Conservation (phyloP, 2,113 vertebrate species). For the Peromyscus leucopus region DNA sequence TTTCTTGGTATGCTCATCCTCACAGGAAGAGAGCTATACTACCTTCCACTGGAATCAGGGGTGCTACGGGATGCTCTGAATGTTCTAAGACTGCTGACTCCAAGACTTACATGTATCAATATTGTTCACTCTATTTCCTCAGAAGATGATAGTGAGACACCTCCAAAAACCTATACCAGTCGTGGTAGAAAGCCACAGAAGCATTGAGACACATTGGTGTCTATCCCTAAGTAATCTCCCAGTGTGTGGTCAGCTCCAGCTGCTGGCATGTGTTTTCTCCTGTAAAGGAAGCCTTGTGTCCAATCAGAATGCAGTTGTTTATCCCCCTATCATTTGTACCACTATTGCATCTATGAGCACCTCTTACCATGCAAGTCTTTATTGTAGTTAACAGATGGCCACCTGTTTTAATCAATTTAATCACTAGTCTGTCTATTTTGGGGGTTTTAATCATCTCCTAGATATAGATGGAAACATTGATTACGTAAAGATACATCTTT, state of each 20-base stretch:
- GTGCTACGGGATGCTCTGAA: not conserved
- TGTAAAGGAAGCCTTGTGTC: not conserved
- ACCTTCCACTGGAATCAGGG: not conserved
- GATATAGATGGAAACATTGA: conserved; percentile 23
- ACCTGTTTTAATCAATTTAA: conserved; percentile 30
- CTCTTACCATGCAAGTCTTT: not conserved
- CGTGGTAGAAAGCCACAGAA: not conserved
- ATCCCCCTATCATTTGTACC: not conserved
- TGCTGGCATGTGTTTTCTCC: not conserved
- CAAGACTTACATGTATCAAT: not conserved
- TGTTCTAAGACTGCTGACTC: not conserved
- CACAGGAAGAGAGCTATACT: not conserved
- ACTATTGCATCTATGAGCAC: not conserved
- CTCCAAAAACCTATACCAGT: not conserved
- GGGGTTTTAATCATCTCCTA: conserved; percentile 13
- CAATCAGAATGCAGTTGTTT: not conserved
- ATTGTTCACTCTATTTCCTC: not conserved
- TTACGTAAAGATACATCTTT: conserved; percentile 41
- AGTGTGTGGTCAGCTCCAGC: not conserved
- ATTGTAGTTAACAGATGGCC: not conserved
- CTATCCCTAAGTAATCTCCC: not conserved
- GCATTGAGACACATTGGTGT: not conserved
- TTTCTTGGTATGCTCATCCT: not conserved
- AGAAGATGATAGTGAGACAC: not conserved
- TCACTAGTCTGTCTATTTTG: not conserved